A percentile compares a stretch with the other conserved stretches of the same genome.
These are phyloP conservation scores for Cepphus grylle DNA, from an alignment of 2,113 vertebrate species.

Conservation along the genomic window DNA sequence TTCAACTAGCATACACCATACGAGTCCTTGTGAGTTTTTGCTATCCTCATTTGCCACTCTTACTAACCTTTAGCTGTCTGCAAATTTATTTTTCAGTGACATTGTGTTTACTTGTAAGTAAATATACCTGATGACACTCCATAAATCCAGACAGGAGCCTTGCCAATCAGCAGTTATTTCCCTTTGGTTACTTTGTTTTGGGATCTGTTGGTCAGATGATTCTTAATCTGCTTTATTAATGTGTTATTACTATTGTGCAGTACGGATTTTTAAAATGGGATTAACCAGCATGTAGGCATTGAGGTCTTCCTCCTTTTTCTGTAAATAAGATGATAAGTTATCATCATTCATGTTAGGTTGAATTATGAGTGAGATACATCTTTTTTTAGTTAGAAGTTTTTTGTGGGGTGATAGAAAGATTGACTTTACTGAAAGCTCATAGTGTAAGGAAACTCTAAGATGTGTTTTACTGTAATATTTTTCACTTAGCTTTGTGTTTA, in stretches of 20 bases:
- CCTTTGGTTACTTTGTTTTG: not conserved
- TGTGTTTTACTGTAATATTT: slow-evolving; percentile 22
- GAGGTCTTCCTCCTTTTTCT: not conserved
- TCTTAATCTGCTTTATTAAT: not conserved
- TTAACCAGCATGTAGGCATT: not conserved
- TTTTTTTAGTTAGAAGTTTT: slow-evolving; percentile 13
- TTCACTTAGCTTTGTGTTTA: slow-evolving; percentile 37
- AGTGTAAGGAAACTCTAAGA: not conserved
- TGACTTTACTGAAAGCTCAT: not conserved
- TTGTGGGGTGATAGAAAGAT: not conserved
- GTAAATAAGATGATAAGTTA: not conserved
- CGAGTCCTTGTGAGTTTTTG: not conserved
- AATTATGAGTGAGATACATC: not conserved
- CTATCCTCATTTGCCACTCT: not conserved
- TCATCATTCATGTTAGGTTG: not conserved
- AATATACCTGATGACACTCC: not conserved
- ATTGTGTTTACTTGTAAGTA: not conserved
- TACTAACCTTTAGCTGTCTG: not conserved
- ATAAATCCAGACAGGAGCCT: not conserved
- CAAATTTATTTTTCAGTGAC: not conserved
- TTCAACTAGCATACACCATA: not conserved
- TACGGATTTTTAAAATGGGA: not conserved
- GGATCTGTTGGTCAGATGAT: not conserved
- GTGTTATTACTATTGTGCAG: not conserved
- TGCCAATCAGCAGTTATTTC: not conserved